Base-by-base conservation (phyloP, 1,140 invertebrate genomes). In the Zaprionus capensis region DNA sequence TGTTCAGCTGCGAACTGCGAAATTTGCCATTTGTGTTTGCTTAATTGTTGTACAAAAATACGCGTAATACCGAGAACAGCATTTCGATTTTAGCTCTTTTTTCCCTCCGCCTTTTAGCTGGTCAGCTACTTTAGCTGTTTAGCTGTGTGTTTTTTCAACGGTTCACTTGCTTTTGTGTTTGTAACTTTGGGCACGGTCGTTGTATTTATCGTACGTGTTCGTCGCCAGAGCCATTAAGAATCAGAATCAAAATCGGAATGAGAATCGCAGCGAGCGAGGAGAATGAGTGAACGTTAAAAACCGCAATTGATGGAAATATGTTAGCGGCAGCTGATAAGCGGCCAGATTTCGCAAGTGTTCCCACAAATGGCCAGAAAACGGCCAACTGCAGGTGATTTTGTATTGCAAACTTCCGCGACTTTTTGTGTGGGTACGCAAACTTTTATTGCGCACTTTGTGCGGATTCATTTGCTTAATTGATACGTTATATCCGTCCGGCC, bases 21-120 rank as follows among this genome's bases (percentile, higher is more conserved):
- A 55, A 62, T 79, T 85, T 31, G 79, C 71, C 70, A 84, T 79
- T 85, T 82, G 61, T 86, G 82, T 85, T 85, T 86, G 67, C 65
- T 53, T 74, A 85, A 85, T 78, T 82, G 81, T 67, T 78, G 53
- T 76, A 71, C 24, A 44, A 31, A 75, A 76, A 76, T 71, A 65
- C 36, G 53, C 34, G 58, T 64, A 71, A 61, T 76, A 74, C 80
- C 62, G 41, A 83, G 84, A 88, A 88, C 66, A 51, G 62, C 69
- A 76, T 36, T 80, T 78, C 44, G 58, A 55, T 75, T 71, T 70
- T 57, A 74, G 65, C 49, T 24, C 12, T 61, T 44, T 46, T 51
- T 57, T 51, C 14, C 26, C 4, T 26, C 38, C 15, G 24, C 24
- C 46, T 62, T 24, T 17, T 24, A 24, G 7, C 26, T 64, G 31